Base-by-base conservation (phyloP, 2,888 invertebrate genomes). In the Melanchra persicariae region DNA sequence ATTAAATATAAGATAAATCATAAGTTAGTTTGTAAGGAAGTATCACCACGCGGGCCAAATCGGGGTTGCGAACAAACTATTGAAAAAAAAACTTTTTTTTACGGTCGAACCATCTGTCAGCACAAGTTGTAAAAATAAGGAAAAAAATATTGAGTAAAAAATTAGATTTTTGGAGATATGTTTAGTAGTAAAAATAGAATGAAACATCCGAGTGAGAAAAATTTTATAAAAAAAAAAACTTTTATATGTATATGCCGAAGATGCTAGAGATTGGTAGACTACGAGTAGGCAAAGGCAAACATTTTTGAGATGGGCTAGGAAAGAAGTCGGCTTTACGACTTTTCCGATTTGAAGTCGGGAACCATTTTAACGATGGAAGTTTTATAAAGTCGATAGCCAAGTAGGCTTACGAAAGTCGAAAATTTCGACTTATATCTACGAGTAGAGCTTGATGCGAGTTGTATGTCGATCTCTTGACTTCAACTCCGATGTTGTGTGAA, bases 161-260 rank as follows among this genome's bases (percentile, higher is more conserved):
- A 92, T 77, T 95, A 95, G 95, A 92, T 93, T 96, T 95, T 96
- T 96, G 94, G 95, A 95, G 90, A 94, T 91, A 94, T 95, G 95
- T 96, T 95, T 95, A 93, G 91, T 93, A 94, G 93, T 90, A 89
- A 89, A 89, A 89, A 88, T 84, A 82, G 77, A 65, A 34, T 49
- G 74, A 60, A 85, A 87, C 87, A 85, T 58, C 87, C 59, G 90
- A 88, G 89, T 84, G 85, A 87, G 84, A 87, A 70, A 63, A 77
- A 71, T 75, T 87, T 87, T 83, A 76, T 83, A 85, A 77, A 86
- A 83, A 83, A 70, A 83, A 81, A 84, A 81, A 84, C 78, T 86
- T 86, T 85, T 85, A 85, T 85, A 77, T 61, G 61, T 81, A 86
- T 80, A 79, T 76, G 83, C 85, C 79, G 83, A 81, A 52, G 47